Percentiles rank a stretch among this genome's conserved stretches.
Evolutionary conservation across 2,888 invertebrate genomes (phyloP).

Genomic region (Mythimna pallens): DNA sequence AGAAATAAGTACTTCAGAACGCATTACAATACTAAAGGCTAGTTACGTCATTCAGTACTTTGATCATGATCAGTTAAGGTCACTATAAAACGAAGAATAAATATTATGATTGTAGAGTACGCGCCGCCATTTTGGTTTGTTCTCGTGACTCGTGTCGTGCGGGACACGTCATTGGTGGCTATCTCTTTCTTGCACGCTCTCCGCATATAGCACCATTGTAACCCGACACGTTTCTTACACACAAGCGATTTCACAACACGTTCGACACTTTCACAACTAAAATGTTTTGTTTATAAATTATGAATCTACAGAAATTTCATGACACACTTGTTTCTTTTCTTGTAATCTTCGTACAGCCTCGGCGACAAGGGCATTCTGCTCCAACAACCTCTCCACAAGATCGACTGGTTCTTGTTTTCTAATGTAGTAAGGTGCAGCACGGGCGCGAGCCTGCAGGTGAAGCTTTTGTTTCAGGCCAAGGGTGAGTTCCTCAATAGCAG

Average conservation of each 20-base stretch:
- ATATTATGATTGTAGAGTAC: constrained; percentile 90
- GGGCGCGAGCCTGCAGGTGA: constrained; percentile 88
- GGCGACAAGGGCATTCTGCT: constrained; percentile 89
- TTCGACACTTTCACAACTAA: constrained; percentile 90
- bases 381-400: constrained; percentile 87
- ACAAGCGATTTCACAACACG: constrained; percentile 90
- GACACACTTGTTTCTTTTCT: constrained; percentile 88
- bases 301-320: constrained; percentile 89
- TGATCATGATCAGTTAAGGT: constrained; percentile 90
- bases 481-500: constrained; percentile 87
- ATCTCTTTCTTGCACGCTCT: constrained; percentile 87
- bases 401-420: constrained; percentile 90
- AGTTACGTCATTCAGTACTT: constrained; percentile 90
- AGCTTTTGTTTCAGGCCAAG: constrained; percentile 89
- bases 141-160: constrained; percentile 89
- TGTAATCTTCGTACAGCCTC: constrained; percentile 89
- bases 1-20: constrained; percentile 70
- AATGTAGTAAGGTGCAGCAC: constrained; percentile 89
- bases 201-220: constrained; percentile 91
- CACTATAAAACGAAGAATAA: constrained; percentile 89
- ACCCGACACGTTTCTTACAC: constrained; percentile 90
- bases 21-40: constrained; percentile 79
- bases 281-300: constrained; percentile 89
- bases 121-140: constrained; percentile 90
- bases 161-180: constrained; percentile 88